Percentiles rank a stretch among this genome's conserved stretches.
Conservation (phyloP, 2,113 vertebrate genomes). For the Chionodraco myersi region DNA sequence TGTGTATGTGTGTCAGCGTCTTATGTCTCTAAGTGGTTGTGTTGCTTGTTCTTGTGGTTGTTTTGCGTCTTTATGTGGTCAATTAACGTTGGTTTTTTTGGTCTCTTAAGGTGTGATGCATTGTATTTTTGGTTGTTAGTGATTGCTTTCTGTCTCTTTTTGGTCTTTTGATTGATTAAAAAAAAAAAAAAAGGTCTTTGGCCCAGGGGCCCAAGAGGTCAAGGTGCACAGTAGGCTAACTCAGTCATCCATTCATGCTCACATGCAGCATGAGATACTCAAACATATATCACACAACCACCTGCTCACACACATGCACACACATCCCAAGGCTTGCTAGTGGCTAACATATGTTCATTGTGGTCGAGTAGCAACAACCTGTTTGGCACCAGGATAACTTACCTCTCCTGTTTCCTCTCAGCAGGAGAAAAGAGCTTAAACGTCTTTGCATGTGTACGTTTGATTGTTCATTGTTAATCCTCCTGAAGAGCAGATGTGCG, state of each 20-base stretch:
- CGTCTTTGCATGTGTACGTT: background rate
- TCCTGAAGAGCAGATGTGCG: background rate
- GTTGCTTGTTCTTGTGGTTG: too few relatives aligned
- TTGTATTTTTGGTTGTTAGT: too few relatives aligned
- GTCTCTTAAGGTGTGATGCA: background rate
- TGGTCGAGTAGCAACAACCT: constrained; percentile 55
- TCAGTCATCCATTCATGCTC: background rate
- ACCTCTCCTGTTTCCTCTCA: constrained; percentile 14
- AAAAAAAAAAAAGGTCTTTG: background rate
- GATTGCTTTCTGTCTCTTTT: background rate
- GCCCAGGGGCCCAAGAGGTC: background rate
- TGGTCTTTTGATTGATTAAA: background rate
- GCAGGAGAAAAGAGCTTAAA: constrained; percentile 7
- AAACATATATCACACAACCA: constrained; percentile 16
- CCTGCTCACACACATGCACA: background rate
- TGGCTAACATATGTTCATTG: constrained; percentile 30
- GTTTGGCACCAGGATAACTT: constrained; percentile 53
- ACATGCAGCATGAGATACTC: constrained; percentile 3
- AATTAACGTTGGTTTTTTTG: background rate
- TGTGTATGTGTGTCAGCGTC: too few relatives aligned
- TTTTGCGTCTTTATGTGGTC: too few relatives aligned
- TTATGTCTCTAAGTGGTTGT: background rate
- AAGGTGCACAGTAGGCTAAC: background rate
- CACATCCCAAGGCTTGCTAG: constrained; percentile 48
- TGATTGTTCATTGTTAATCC: constrained; percentile 11